A percentile compares a stretch with the other conserved stretches of the same genome.
Evolutionary conservation across 2,797 vertebrate species (phyloP).

Genomic region (Rousettus madagascariensis): DNA sequence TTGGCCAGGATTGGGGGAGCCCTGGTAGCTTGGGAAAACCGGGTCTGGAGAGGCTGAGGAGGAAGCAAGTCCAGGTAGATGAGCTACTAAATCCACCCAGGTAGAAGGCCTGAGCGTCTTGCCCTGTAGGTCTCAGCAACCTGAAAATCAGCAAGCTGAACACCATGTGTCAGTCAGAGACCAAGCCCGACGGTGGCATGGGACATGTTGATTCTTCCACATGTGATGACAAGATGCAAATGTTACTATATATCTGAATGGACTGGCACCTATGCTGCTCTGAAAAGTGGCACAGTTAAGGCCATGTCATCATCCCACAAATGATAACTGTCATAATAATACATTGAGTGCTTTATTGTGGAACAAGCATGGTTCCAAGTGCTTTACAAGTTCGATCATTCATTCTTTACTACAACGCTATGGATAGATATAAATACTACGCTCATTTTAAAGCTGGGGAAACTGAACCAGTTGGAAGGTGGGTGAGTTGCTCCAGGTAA

Average conservation of each 20-base stretch:
- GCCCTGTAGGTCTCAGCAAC: background rate
- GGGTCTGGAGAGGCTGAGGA: background rate
- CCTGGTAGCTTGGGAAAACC: background rate
- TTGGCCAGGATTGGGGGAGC: background rate
- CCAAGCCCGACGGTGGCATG: fast-evolving
- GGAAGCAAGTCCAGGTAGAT: background rate
- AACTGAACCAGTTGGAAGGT: background rate
- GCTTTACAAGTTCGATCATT: background rate
- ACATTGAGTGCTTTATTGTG: background rate
- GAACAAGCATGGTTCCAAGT: background rate
- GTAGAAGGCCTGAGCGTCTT: background rate
- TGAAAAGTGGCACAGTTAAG: background rate
- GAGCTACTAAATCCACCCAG: background rate
- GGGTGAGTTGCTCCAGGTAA: background rate
- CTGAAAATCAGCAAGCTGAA: background rate
- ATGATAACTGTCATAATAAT: background rate
- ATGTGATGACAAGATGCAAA: background rate
- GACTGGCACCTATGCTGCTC: background rate
- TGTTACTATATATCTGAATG: background rate
- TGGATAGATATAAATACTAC: background rate
- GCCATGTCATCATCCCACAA: background rate
- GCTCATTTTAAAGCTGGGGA: background rate
- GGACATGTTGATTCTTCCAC: background rate
- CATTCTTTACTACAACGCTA: background rate
- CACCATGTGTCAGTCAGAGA: background rate